Evolutionary conservation across 2,797 vertebrate species (phyloP), one percentile per base, ranked within the genome.

Genomic region (Hoplostethus mediterraneus): DNA sequence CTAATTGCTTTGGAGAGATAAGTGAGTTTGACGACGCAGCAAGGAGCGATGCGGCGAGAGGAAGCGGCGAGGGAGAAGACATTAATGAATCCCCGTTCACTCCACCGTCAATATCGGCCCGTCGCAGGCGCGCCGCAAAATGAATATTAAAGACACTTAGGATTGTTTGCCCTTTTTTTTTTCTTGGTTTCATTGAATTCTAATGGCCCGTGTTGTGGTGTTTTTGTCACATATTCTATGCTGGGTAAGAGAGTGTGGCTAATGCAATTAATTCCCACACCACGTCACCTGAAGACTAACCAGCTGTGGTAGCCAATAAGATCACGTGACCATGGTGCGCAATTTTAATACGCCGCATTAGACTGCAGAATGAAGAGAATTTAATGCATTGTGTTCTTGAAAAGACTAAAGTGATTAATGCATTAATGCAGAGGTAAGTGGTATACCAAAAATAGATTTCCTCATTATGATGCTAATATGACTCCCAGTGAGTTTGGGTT

Each of bases 1-100:
- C 92, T 95, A 95, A 95, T 94, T 94, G 92, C 92, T 93, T 93
- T 79, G 81, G 62, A 83, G 91, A 94, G 91, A 95, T 95, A 92
- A 90, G 89, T 87, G 89, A 90, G 84, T 93, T 93, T 93, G 92
- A 83, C 86, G 91, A 90, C 78, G 80, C 89, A 89, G 86, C 90
- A 77, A 88, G 68, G 79, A 87, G 74, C 62, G 63, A 87, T 86
- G 21, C 81, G 75, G 86, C 52, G 63, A 88, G 79, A 77, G 77
- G 84, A 81, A 71, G 81, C 84, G 70, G 81, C 8, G 58, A 76
- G 77, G 83, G 81, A 87, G 80, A 86, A 93, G 92, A 83, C 84
- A 84, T 93, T 91, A 94, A 93, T 93, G 91, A 92, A 92, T 91
- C 85, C 80, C 70, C 45, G 63, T 83, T 90, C 88, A 85, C 84